A percentile compares a stretch with the other conserved stretches of the same genome.
These are phyloP conservation scores for Puma concolor DNA, from an alignment of 2,113 vertebrate genomes.

Conservation along the genomic window DNA sequence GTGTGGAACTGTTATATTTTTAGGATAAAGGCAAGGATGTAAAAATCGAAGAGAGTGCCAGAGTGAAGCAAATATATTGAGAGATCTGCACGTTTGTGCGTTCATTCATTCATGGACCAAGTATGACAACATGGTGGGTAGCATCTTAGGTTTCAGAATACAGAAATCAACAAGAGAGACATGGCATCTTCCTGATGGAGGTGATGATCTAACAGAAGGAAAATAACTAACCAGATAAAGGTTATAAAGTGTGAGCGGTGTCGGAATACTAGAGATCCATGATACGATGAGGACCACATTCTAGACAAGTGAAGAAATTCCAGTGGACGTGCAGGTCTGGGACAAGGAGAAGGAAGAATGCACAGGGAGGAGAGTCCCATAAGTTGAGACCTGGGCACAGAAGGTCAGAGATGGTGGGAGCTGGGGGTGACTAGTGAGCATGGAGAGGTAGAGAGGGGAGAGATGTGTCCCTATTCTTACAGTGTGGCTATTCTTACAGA, in stretches of 20 bases:
- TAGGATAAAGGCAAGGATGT: conserved; percentile 65
- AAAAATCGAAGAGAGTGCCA: conserved; percentile 54
- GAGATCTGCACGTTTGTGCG: background rate
- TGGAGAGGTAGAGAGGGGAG: background rate
- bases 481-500: too few species aligned
- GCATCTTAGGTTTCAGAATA: background rate
- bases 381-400: background rate
- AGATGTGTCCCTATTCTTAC: background rate
- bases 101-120: background rate
- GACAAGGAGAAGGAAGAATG: background rate
- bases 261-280: background rate
- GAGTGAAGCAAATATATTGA: background rate
- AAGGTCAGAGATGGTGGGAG: background rate
- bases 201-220: background rate
- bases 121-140: background rate
- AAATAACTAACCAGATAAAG: background rate
- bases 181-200: background rate
- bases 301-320: background rate
- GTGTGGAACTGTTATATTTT: conserved; percentile 71
- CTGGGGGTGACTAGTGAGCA: background rate
- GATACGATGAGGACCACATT: background rate
- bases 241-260: background rate
- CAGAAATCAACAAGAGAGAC: background rate
- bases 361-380: background rate
- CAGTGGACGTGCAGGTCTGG: background rate